Conservation (phyloP, 2,888 invertebrate species). For the Protodeltote pygarga region DNA sequence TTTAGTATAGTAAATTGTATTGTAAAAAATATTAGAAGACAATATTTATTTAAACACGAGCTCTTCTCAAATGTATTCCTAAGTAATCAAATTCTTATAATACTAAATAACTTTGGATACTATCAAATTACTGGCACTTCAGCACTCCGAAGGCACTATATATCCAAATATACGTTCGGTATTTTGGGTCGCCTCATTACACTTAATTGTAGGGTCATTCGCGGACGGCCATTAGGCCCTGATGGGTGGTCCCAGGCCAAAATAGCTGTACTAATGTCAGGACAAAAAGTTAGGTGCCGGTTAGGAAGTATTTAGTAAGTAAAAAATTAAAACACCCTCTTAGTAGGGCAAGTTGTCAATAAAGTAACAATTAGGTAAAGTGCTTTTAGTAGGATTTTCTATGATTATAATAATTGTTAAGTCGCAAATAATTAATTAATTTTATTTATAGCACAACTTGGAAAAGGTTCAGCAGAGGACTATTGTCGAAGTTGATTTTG, state of each 20-base stretch:
- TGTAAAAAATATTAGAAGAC: too few species aligned
- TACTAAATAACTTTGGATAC: slow-evolving; percentile 14
- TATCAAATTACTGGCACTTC: slow-evolving; percentile 11
- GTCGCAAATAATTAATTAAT: too few species aligned
- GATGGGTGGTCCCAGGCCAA: slow-evolving; percentile 72
- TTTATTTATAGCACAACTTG: too few species aligned
- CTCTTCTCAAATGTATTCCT: too few species aligned
- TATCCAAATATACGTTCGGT: slow-evolving; percentile 70
- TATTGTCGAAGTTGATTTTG: too few species aligned
- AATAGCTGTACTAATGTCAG: slow-evolving; percentile 69
- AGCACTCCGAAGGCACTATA: slow-evolving; percentile 20
- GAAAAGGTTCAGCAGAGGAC: too few species aligned
- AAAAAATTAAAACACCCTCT: slow-evolving; percentile 53
- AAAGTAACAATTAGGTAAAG: slow-evolving; percentile 34
- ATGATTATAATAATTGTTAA: slow-evolving; percentile 1
- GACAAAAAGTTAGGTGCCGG: slow-evolving; percentile 69
- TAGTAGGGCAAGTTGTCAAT: slow-evolving; percentile 18
- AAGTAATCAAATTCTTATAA: slow-evolving; percentile 12
- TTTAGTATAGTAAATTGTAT: too few species aligned
- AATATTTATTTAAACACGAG: too few species aligned
- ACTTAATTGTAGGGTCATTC: slow-evolving; percentile 85
- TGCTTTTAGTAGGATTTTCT: background rate
- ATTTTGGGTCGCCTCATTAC: slow-evolving; percentile 77
- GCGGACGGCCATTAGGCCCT: slow-evolving; percentile 75
- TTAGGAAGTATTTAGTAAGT: slow-evolving; percentile 51